phyloP scores from a whole-genome alignment of 2,888 invertebrate genomes.

The Pegoplata infirma region DNA sequence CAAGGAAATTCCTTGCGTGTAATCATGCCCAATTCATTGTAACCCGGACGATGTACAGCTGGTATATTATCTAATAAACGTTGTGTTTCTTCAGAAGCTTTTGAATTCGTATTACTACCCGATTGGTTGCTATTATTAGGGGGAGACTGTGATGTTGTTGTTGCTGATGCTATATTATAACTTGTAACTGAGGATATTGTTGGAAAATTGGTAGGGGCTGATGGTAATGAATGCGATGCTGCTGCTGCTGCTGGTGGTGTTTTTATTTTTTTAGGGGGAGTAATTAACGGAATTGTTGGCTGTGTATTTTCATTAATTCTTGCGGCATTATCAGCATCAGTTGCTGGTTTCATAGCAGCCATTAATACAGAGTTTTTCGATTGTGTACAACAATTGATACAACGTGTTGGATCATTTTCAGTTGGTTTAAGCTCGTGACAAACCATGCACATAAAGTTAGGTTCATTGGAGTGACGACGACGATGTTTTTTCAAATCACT shows the following conservation, averaged over 20 bases:
- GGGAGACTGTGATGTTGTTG: conserved; percentile 26
- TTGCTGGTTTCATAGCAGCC: conserved; percentile 58
- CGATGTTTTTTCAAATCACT: conserved; percentile 77
- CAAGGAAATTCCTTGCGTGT: conserved; percentile 74
- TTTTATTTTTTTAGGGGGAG: not conserved
- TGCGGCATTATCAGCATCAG: conserved; percentile 56
- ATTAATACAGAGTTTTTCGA: conserved; percentile 66
- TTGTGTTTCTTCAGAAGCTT: conserved; percentile 56
- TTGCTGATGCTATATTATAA: conserved; percentile 10
- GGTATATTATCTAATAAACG: conserved; percentile 62
- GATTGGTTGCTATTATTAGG: not conserved
- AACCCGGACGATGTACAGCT: conserved; percentile 63
- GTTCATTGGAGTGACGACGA: conserved; percentile 72
- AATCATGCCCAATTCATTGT: conserved; percentile 59
- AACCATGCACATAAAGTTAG: conserved; percentile 75
- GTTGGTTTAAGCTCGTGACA: conserved; percentile 71
- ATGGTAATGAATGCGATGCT: conserved; percentile 1
- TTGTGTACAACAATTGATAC: conserved; percentile 71
- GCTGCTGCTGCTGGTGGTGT: not conserved
- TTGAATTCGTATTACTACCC: conserved; percentile 19
- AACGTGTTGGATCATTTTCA: conserved; percentile 74
- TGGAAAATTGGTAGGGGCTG: conserved; percentile 17
- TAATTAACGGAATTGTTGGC: too few species aligned
- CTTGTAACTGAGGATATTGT: conserved; percentile 25
- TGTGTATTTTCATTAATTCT: conserved; percentile 1